These are phyloP conservation scores for Bubo bubo DNA, from an alignment of 2,113 vertebrate genomes.

Conservation along the genomic window DNA sequence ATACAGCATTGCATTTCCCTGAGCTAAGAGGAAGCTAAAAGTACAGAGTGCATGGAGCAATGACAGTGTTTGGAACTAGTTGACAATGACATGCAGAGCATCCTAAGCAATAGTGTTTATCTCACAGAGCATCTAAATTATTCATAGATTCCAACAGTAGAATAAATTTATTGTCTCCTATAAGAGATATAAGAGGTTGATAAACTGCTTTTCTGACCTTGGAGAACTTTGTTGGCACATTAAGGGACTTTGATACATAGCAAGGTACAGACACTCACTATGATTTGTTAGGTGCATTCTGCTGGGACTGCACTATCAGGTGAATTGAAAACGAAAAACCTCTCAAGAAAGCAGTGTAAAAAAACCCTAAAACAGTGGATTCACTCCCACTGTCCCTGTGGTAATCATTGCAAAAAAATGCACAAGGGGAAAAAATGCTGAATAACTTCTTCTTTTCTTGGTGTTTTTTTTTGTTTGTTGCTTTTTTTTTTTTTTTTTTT, in stretches of 20 bases:
- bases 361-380: background rate
- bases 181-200: conserved; percentile 81
- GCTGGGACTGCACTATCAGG: conserved; percentile 47
- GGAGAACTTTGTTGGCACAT: conserved; percentile 80
- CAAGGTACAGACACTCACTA: conserved; percentile 40
- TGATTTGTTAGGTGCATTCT: conserved; percentile 73
- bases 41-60: background rate
- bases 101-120: conserved; percentile 72
- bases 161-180: conserved; percentile 81
- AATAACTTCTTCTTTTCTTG: background rate
- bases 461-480: background rate
- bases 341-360: background rate
- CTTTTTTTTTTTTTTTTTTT: background rate
- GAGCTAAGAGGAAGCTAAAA: background rate
- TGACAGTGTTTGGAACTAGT: conserved; percentile 28
- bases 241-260: conserved; percentile 80
- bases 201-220: conserved; percentile 84
- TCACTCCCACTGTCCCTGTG: background rate
- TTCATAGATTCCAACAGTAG: conserved; percentile 76
- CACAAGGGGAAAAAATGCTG: background rate
- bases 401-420: background rate
- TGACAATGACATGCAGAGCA: conserved; percentile 57
- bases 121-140: conserved; percentile 77
- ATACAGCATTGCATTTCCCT: background rate
- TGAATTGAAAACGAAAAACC: conserved; percentile 53